phyloP scores from a whole-genome alignment of 2,113 vertebrate species.

The Rhombomys opimus region DNA sequence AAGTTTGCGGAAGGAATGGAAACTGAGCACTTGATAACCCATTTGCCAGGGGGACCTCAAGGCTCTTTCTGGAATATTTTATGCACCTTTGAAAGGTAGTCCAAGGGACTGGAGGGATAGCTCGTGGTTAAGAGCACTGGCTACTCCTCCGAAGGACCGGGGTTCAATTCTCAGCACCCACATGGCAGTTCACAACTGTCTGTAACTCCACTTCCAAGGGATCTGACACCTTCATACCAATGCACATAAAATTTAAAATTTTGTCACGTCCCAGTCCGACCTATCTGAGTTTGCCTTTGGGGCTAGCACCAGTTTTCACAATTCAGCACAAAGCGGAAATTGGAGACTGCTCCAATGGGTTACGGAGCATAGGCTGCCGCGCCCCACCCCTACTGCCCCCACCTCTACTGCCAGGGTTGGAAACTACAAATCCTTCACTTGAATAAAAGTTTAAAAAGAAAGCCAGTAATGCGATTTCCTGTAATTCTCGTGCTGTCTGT shows the following conservation, averaged over 20 bases:
- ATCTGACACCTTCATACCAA: too few species aligned
- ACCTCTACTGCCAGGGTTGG: neutral
- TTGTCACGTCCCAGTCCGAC: neutral
- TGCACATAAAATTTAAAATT: too few species aligned
- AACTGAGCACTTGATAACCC: neutral
- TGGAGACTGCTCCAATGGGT: neutral
- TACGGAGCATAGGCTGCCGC: neutral
- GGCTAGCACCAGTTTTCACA: neutral
- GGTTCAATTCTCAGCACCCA: too few species aligned
- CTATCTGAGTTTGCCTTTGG: neutral
- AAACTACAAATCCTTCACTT: constrained; percentile 1
- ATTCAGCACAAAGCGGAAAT: neutral
- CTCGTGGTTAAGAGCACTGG: too few species aligned
- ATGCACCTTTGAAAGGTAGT: neutral
- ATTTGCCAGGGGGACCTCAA: neutral
- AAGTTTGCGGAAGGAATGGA: neutral
- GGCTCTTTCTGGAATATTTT: neutral
- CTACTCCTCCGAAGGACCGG: too few species aligned
- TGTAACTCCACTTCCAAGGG: too few species aligned
- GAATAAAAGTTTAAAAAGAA: constrained; percentile 8
- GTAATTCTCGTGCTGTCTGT: neutral
- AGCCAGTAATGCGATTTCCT: neutral
- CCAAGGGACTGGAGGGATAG: too few species aligned
- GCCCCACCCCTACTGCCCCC: neutral
- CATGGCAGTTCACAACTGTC: too few species aligned